Base-by-base conservation (phyloP, 2,888 invertebrate genomes). In the Loripinus fragilis region DNA sequence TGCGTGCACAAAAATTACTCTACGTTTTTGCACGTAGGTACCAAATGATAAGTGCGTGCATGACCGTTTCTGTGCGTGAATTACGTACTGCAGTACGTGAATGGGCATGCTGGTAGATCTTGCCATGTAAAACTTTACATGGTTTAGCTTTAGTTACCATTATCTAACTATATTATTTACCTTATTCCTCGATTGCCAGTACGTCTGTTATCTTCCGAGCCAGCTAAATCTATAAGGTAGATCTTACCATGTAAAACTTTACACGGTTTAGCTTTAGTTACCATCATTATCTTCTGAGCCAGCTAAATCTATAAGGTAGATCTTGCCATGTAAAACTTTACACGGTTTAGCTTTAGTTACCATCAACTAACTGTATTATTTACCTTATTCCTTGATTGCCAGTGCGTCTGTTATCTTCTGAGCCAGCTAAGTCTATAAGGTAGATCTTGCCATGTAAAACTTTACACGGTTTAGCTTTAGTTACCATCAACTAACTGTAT, bases 211-310 rank as follows among this genome's bases (percentile, higher is more conserved):
- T 92, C 91, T 71, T 93, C 92, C 17, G 91, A 91, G 0, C 92
- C 92, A 38, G 92, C 92, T 72, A 93, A 81, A 79, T 93, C 92
- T 65, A 93, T 92, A 60, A 93, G 86, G 77, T 91, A 89, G 66
- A 92, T 81, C 77, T 93, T 93, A 15, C 92, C 91, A 42, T 86
- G 85, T 8, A 87, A 84, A 35, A 81, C 84, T 52, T 80, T 85
- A 64, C 74, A 71, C 25, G 78, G 76, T 73, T 85, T 86, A 0
- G 74, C 71, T 67, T 82, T 88, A 25, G 73, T 78, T 10, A 92
- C 86, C 50, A 89, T 91, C 23, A 93, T 93, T 92, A 75, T 93
- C 91, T 71, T 92, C 92, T 20, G 91, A 91, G 0, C 92, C 92
- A 35, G 92, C 92, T 72, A 92, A 81, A 78, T 92, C 92, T 65